These are phyloP conservation scores for Ranitomeya variabilis DNA, from an alignment of 2,113 vertebrate species.

Conservation along the genomic window DNA sequence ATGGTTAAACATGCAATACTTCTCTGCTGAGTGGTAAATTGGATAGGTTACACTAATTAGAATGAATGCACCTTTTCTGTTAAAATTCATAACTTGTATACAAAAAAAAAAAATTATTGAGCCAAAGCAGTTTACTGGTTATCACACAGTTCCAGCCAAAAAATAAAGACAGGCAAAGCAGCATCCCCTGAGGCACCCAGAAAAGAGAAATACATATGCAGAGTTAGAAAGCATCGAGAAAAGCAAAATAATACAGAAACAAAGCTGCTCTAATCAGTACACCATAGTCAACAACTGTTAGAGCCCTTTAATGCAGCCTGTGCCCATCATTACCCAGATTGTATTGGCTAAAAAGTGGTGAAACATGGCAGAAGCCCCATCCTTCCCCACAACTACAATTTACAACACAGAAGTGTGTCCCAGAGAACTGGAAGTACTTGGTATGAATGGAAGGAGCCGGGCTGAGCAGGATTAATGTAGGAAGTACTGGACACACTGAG, in stretches of 20 bases:
- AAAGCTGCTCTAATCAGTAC: conserved; percentile 9
- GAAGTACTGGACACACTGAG: conserved; percentile 96
- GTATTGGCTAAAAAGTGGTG: conserved; percentile 10
- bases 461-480: conserved; percentile 84
- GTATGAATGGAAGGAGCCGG: conserved; percentile 94
- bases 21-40: neutral
- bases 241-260: conserved; percentile 1
- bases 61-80: conserved; percentile 41
- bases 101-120: neutral
- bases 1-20: neutral
- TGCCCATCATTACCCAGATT: conserved; percentile 4
- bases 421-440: conserved; percentile 93
- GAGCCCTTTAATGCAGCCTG: neutral
- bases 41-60: neutral
- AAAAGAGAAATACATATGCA: neutral
- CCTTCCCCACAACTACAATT: neutral
- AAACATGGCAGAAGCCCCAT: conserved; percentile 33
- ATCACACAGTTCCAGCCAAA: conserved; percentile 2
- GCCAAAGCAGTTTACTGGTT: conserved; percentile 31
- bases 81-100: neutral
- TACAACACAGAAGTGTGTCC: conserved; percentile 53
- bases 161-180: neutral
- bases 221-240: neutral
- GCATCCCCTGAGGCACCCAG: neutral
- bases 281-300: conserved; percentile 16